Percentiles rank a stretch among this genome's conserved stretches.
phyloP scores from a whole-genome alignment of 2,888 invertebrate species.

The Drosophila leonis region DNA sequence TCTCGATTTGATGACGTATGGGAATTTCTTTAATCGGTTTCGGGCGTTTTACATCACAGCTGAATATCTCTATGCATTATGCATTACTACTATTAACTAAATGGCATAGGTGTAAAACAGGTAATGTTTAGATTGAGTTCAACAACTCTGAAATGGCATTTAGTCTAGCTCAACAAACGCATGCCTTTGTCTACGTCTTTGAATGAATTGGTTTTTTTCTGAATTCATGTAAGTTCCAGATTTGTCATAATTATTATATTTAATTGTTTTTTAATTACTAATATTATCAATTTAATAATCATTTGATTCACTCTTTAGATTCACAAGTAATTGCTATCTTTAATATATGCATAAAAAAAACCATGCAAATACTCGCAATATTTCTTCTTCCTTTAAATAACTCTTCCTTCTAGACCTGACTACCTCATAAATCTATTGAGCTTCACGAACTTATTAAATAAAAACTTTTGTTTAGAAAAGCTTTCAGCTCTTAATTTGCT shows the following conservation, averaged over 20 bases:
- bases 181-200: neutral
- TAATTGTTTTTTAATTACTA: neutral
- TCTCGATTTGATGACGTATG: slow-evolving; percentile 25
- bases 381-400: too few species aligned
- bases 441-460: too few species aligned
- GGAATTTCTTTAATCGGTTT: slow-evolving; percentile 44
- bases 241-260: neutral
- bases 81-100: neutral
- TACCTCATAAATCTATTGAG: too few species aligned
- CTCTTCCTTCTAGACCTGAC: too few species aligned
- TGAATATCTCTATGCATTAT: neutral
- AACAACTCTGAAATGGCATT: neutral
- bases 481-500: too few species aligned
- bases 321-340: too few species aligned
- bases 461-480: too few species aligned
- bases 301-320: neutral
- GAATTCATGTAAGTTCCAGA: neutral
- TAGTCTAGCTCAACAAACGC: neutral
- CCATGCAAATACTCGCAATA: too few species aligned
- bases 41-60: slow-evolving; percentile 10
- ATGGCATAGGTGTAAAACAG: neutral
- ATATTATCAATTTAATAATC: neutral
- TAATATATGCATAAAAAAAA: too few species aligned
- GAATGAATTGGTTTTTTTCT: neutral
- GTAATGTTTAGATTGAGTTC: neutral